phyloP scores from a whole-genome alignment of 2,797 vertebrate genomes.

The Peromyscus nudipes region DNA sequence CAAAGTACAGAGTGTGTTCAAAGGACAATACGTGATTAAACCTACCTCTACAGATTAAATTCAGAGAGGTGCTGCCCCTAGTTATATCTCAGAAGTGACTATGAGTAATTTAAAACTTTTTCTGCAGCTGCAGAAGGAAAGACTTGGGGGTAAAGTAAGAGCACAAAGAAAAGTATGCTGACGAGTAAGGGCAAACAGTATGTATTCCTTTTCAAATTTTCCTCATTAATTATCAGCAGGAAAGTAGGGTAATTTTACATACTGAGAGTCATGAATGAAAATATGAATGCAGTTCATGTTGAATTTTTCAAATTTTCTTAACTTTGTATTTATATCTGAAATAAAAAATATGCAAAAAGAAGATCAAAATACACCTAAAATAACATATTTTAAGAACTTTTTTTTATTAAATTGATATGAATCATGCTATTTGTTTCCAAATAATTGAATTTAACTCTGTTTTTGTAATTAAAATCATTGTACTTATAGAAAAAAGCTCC shows the following conservation, averaged over 20 bases:
- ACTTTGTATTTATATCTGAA: not conserved
- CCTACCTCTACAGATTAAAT: not conserved
- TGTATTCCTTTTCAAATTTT: not conserved
- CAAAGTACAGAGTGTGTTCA: not conserved
- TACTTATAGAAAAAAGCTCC: not conserved
- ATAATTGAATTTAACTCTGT: not conserved
- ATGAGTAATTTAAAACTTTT: conserved; percentile 17
- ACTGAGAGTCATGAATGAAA: not conserved
- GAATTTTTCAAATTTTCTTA: not conserved
- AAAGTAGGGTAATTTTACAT: not conserved
- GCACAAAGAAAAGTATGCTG: not conserved
- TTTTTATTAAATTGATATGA: not conserved
- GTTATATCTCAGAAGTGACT: not conserved
- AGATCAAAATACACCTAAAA: not conserved
- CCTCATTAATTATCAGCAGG: not conserved
- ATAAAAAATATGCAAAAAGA: not conserved
- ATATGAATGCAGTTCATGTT: not conserved
- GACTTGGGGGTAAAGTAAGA: not conserved
- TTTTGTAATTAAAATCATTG: not conserved
- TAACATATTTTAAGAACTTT: not conserved
- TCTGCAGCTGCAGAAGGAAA: not conserved
- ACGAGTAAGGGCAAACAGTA: not conserved
- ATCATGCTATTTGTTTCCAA: not conserved
- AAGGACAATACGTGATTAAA: conserved; percentile 47
- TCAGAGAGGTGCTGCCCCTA: not conserved